Base-by-base conservation (phyloP, 92 coral and sea anemone species). In the Phymanthus crucifer region DNA sequence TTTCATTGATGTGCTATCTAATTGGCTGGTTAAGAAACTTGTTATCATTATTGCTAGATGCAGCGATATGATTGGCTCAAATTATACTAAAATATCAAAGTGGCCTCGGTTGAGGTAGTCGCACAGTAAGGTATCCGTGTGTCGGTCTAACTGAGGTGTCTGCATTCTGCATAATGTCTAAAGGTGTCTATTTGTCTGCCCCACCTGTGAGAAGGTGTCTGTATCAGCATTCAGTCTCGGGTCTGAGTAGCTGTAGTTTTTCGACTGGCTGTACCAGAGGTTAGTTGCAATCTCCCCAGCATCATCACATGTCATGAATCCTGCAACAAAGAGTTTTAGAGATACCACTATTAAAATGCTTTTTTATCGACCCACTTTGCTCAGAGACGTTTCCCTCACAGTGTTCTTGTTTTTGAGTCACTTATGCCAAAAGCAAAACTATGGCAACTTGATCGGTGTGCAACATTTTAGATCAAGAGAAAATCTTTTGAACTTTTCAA, bases 231-330 rank as follows among this genome's bases (percentile, higher is more conserved):
- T 89, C 34, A 92, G 86, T 43, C 97, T 90, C 2, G 97, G 97
- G 71, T 92, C 97, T 24, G 94, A 82, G 78, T 79, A 92, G 71
- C 97, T 92, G 90, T 92, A 92, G 71, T 92, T 92, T 36, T 79
- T 78, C 0, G 90, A 94, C 70, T 92, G 97, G 61, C 97, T 92
- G 92, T 92, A 92, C 97, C 97, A 90, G 71, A 92, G 78, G 84
- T 92, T 92, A 29, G 97, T 84, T 32, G 97, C 97, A 13, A 92
- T 86, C 36, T 92, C 97, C 19, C 92, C 97, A 6, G 97, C 97
- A 79, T 90, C 94, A 13, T 83, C 86, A 79, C 97, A 92, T 40
- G 83, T 83, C 97, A 92, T 83, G 31, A 80, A 75, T 18, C 97
- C 97, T 92, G 76, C 2, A 23, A 35, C 18, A 43, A 43, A 43